Base-by-base conservation (phyloP, 2,113 vertebrate genomes). In the Aegotheles bennettii region DNA sequence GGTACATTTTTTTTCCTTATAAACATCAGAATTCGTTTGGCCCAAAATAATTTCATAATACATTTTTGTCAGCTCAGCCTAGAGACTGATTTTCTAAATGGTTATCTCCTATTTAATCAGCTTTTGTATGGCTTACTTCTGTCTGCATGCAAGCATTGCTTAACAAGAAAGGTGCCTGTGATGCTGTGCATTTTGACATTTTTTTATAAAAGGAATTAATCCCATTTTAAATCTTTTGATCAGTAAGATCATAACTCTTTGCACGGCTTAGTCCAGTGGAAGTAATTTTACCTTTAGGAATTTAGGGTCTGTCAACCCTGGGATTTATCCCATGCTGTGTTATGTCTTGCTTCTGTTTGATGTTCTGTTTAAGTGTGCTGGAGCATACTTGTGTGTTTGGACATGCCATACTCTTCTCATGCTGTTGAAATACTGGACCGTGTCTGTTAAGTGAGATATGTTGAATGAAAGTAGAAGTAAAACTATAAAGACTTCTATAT, bases 281-380 rank as follows among this genome's bases (percentile, higher is more conserved):
- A 87, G 74, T 82, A 71, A 82, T 81, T 81, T 67, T 89, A 74
- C 63, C 31, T 77, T 84, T 25, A 77, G 91, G 59, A 95, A 80
- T 79, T 61, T 10, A 65, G 51, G 42, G 23, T 90, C 73, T 74
- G 42, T 90, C 45, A 76, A 3, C 56, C 25, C 25, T 70, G 69
- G 80, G 25, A 70, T 90, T 94, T 78, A 45, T 73, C 43, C 35
- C 33, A 3, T 87, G 59, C 59, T 91, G 25, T 56, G 53, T 79
- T 91, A 61, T 1, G 0, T 80, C 68, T 90, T 64, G 36, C 85
- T 93, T 69, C 63, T 87, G 59, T 83, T 89, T 93, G 67, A 71
- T 90, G 76, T 83, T 80, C 45, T 84, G 10, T 77, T 86, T 45
- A 51, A 74, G 84, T 36, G 17, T 29, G 4, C 36, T 50, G 42